Evolutionary conservation across 1,140 invertebrate genomes (phyloP), one percentile per base, ranked within the genome.

Genomic region (Drosophila obscura): DNA sequence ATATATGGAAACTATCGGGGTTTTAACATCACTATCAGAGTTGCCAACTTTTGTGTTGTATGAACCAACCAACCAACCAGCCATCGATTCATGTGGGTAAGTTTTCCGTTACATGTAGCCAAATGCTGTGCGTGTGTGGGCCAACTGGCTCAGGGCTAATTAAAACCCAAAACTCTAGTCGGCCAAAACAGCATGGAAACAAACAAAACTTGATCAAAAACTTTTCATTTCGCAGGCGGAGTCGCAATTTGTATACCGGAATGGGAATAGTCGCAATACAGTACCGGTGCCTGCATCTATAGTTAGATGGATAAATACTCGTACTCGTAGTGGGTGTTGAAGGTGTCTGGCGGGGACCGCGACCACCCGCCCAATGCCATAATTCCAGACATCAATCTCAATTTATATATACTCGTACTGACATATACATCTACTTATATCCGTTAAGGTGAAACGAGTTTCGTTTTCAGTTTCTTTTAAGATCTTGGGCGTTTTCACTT

Each of bases 131-230:
- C 43, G 45, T 78, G 59, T 67, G 83, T 83, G 75, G 83, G 73
- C 65, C 64, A 88, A 87, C 79, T 88, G 76, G 83, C 83, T 88
- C 79, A 88, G 79, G 76, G 76, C 79, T 88, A 88, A 88, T 88
- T 88, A 88, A 88, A 88, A 80, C 75, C 72, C 64, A 49, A 41
- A 53, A 52, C 35, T 59, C 19, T 13, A 13, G 35, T 39, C 15
- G 65, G 1, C 63, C 49, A 73, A 67, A 73, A 67, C 26, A 19
- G 63, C 48, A 62, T 55, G 63, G 53, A 71, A 50, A 43, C 43
- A 61, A 61, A 57, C 41, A 24, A 57, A 66, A 67, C 68, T 57
- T 41, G 28, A 67, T 16, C 13, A 56, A 59, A 48, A 58, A 53
- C 69, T 80, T 60, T 64, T 64, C 35, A 69, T 62, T 73, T 79